phyloP scores from a whole-genome alignment of 2,113 vertebrate species.

The Scortum barcoo region DNA sequence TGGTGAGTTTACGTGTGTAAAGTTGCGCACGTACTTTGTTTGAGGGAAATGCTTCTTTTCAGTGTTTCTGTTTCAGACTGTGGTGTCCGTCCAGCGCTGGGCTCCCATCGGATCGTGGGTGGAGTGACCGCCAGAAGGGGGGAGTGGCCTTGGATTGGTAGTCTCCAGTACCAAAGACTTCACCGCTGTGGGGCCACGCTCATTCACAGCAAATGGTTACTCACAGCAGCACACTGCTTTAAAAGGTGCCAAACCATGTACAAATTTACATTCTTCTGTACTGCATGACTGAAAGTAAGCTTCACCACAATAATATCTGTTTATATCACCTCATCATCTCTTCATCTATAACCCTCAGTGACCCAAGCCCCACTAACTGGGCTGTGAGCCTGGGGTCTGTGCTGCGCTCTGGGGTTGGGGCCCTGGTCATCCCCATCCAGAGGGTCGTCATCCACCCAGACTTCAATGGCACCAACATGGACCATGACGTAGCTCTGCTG shows the following conservation, averaged over 20 bases:
- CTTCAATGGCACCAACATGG: conserved; percentile 92
- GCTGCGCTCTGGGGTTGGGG: conserved; percentile 84
- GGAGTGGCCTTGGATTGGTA: conserved; percentile 97
- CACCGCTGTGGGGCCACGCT: conserved; percentile 94
- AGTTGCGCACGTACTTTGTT: fast-evolving
- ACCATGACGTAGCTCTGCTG: conserved; percentile 92
- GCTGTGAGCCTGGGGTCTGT: conserved; percentile 91
- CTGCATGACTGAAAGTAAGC: neutral
- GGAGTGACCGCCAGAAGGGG: conserved; percentile 87
- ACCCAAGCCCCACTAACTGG: conserved; percentile 83
- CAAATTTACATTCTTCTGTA: neutral
- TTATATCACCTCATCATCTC: neutral
- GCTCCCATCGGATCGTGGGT: conserved; percentile 90
- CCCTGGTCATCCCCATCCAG: conserved; percentile 88
- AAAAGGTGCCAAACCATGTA: conserved; percentile 80
- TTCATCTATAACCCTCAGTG: conserved; percentile 35
- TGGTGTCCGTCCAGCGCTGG: conserved; percentile 81
- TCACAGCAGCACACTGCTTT: conserved; percentile 95
- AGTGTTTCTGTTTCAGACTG: conserved; percentile 85
- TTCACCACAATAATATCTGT: neutral
- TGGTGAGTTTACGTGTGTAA: conserved; percentile 70
- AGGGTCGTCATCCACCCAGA: conserved; percentile 89
- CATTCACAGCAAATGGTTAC: conserved; percentile 91
- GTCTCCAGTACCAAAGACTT: conserved; percentile 89
- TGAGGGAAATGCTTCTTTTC: conserved; percentile 11